These are phyloP conservation scores for Passer montanus DNA, from an alignment of 2,113 vertebrate species.

Conservation along the genomic window DNA sequence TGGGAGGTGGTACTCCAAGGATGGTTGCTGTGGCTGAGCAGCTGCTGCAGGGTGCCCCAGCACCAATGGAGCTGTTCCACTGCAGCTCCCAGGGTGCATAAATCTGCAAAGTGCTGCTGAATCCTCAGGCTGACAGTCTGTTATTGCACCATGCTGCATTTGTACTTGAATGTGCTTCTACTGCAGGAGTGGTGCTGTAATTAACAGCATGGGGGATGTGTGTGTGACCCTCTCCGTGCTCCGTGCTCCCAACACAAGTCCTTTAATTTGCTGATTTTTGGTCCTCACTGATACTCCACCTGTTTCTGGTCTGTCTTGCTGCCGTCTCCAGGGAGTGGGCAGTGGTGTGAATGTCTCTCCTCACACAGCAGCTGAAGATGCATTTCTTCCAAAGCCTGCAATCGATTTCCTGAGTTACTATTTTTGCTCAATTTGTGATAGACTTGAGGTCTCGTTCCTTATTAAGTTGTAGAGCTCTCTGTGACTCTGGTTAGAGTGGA, in stretches of 20 bases:
- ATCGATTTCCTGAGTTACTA: neutral
- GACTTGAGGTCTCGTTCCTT: neutral
- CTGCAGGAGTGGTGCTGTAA: neutral
- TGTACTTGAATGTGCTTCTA: neutral
- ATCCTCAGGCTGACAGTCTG: neutral
- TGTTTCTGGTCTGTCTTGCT: neutral
- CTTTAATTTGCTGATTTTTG: neutral
- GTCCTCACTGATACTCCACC: neutral
- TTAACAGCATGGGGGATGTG: neutral
- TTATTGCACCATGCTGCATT: fast-evolving
- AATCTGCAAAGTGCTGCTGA: neutral
- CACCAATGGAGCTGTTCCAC: neutral
- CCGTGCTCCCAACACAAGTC: neutral
- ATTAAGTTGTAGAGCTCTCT: neutral
- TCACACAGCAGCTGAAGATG: neutral
- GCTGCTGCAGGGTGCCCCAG: neutral
- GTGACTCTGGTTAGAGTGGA: neutral
- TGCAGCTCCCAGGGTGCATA: neutral
- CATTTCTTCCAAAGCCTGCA: neutral
- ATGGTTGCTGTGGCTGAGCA: neutral
- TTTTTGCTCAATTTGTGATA: neutral
- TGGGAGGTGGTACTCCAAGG: neutral
- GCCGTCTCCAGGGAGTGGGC: neutral
- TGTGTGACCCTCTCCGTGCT: neutral
- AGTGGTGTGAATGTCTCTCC: neutral